Evolutionary conservation across 2,797 vertebrate species (phyloP), one percentile per base, ranked within the genome.

Genomic region (Pseudochaenichthys georgianus): DNA sequence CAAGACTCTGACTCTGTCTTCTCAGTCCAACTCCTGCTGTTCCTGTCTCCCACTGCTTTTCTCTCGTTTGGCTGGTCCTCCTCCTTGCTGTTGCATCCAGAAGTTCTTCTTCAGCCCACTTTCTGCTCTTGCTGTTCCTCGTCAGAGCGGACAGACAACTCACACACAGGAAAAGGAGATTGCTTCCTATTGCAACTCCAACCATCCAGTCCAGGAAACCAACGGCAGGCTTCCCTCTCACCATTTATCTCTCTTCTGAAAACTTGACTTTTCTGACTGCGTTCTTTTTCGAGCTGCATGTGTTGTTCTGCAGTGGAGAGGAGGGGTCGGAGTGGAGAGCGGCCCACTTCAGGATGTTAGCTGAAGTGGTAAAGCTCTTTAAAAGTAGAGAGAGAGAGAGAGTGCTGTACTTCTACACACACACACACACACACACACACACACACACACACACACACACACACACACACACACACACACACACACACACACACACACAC

Each of bases 341-440:
- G 82, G 87, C 88, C 87, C 52, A 80, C 67, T 88, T 78, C 75
- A 90, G 87, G 85, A 89, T 92, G 80, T 91, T 87, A 85, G 82
- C 86, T 90, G 79, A 85, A 91, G 91, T 86, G 85, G 87, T 88
- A 92, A 88, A 88, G 87, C 87, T 89, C 78, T 94, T 94, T 28
- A 28, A 81, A 92, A 94, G 73, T 78, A 83, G 70, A 83, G 72
- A 73, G 66, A 53, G 70, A 87, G 70, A 53, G 70, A 87, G 70
- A 64, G 63, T 13, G 61, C 69, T 58, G 74, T 70, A 70, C 69
- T 54, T 80, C 74, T 48, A 15, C 41, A 73, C 46, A 64, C 28
- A 64, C 55, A 70, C 64, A 69, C 28, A 51, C 64, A 59, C 10
- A 11, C 38, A 50, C 54, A 48, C 48, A 42, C 19, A 58, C 42